Base-by-base conservation (phyloP, 2,797 vertebrate species). In the Aplochiton taeniatus region DNA sequence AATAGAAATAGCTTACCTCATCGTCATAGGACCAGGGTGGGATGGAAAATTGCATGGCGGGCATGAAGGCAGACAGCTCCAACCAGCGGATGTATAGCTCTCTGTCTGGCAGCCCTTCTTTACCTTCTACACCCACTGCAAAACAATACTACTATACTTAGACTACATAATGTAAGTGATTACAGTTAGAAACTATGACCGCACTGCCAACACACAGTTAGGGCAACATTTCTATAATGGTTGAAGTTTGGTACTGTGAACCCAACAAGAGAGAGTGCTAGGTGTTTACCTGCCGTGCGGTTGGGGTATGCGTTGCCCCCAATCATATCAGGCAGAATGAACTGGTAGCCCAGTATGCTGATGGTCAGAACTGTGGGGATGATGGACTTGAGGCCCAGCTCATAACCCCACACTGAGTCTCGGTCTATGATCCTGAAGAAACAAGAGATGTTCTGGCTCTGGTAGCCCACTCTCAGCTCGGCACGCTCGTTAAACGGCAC, bases 61-160 rank as follows among this genome's bases (percentile, higher is more conserved):
- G 96, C 95, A 98, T 94, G 86, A 98, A 98, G 9, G 96, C 95
- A 0, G 95, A 95, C 59, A 98, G 86, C 87, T 98, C 96, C 82
- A 98, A 83, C 96, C 97, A 98, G 58, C 97, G 92, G 76, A 98
- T 93, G 11, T 98, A 98, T 19, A 98, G 93, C 77, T 98, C 96
- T 17, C 92, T 91, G 73, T 96, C 93, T 0, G 96, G 96, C 19
- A 94, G 86, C 19, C 82, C 86, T 13, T 48, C 53, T 0, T 77
- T 78, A 0, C 87, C 85, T 16, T 77, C 63, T 55, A 13, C 64
- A 43, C 12, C 63, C 54, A 64, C 78, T 83, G 41, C 65, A 74
- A 68, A 0, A 72, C 4, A 75, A 66, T 8, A 64, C 6, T 74
- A 0, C 6, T 74, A 0, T 53, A 47, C 18, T 59, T 45, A 79